These are phyloP conservation scores for Hypena proboscidalis DNA, from an alignment of 2,888 invertebrate species.

Conservation along the genomic window DNA sequence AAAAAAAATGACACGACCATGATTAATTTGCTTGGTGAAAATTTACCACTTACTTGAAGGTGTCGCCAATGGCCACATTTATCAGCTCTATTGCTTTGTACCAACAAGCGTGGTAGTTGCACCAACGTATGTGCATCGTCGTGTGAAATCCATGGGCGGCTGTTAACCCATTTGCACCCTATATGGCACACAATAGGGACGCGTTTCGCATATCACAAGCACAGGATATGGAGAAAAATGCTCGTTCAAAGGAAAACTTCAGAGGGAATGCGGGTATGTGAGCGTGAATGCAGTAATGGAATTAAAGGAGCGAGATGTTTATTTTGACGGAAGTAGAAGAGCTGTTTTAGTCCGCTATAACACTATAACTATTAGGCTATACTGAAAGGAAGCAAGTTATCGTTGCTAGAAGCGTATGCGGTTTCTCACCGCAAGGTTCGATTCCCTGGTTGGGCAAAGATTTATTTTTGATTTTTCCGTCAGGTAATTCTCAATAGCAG, in stretches of 20 bases:
- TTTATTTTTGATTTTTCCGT: no score
- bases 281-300: constrained; percentile 17
- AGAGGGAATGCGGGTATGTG: constrained; percentile 15
- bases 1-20: no score
- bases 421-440: no score
- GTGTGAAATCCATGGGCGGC: constrained; percentile 51
- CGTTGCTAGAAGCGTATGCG: no score
- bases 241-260: constrained; percentile 26
- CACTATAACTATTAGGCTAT: no score
- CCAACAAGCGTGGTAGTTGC: constrained; percentile 28
- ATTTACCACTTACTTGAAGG: no score
- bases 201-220: constrained; percentile 34
- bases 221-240: constrained; percentile 26
- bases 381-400: no score
- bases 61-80: no score
- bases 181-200: constrained; percentile 40
- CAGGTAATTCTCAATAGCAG: no score
- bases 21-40: no score
- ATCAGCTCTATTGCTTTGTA: constrained; percentile 17
- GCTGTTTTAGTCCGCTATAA: no score
- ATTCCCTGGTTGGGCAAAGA: no score
- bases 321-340: not conserved
- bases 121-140: constrained; percentile 40
- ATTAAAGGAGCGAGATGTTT: not conserved
- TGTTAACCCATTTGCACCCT: constrained; percentile 52